These are phyloP conservation scores for Rhabdophis nuchalis DNA, from an alignment of 2,797 vertebrate genomes.

Conservation along the genomic window DNA sequence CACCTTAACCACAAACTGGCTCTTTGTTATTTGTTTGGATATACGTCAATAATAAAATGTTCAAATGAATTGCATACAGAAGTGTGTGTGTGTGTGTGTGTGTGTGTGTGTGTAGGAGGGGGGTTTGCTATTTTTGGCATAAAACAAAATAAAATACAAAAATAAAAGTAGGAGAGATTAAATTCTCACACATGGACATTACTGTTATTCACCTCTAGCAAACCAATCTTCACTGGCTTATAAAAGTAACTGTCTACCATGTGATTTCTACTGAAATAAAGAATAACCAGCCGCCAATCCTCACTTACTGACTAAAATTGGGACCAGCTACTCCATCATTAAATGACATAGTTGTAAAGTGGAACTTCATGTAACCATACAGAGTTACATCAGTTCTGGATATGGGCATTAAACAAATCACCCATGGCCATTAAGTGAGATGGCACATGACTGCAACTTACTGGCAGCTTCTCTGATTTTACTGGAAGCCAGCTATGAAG, in stretches of 20 bases:
- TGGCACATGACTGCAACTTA: background rate
- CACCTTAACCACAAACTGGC: background rate
- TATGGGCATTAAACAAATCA: background rate
- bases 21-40: background rate
- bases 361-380: background rate
- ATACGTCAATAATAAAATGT: background rate
- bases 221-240: background rate
- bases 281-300: background rate
- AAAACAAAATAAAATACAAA: background rate
- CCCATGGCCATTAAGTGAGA: background rate
- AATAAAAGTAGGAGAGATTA: background rate
- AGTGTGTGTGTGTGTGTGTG: too few species aligned
- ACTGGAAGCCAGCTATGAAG: background rate
- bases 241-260: background rate
- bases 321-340: background rate
- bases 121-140: background rate
- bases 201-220: background rate
- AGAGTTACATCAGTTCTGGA: background rate
- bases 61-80: background rate
- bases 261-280: background rate
- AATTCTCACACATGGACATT: background rate
- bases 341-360: background rate
- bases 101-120: too few species aligned
- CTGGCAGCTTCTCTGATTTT: background rate
- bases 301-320: background rate